Percentiles rank a stretch among this genome's conserved stretches.
Conservation (phyloP, 2,888 invertebrate genomes). For the Drosophila rellima region DNA sequence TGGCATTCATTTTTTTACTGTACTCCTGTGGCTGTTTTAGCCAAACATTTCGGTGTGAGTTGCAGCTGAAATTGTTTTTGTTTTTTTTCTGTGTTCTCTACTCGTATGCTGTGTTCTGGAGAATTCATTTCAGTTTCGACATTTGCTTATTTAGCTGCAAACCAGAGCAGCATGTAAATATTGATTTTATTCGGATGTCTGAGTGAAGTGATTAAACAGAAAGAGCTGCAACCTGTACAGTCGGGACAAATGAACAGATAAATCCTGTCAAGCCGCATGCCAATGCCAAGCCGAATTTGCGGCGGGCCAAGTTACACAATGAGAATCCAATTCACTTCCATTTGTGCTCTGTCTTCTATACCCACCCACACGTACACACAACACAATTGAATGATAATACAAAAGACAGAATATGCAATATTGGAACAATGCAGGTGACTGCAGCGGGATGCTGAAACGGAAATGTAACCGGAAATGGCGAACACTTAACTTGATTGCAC, state of each 20-base stretch:
- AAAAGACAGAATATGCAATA: slow-evolving; percentile 41
- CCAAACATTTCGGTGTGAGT: slow-evolving; percentile 41
- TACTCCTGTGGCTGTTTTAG: slow-evolving; percentile 33
- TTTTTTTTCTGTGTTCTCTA: background rate
- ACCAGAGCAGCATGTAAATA: slow-evolving; percentile 56
- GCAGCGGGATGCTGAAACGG: slow-evolving; percentile 21
- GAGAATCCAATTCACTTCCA: slow-evolving; percentile 72
- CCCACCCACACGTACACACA: slow-evolving; percentile 10
- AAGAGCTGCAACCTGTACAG: slow-evolving; percentile 1
- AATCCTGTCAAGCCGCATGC: slow-evolving; percentile 25
- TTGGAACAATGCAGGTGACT: slow-evolving; percentile 50
- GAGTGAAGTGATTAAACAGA: slow-evolving; percentile 30
- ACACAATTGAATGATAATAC: slow-evolving; percentile 40
- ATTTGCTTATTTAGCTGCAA: slow-evolving; percentile 66
- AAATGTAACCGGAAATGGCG: slow-evolving; percentile 40
- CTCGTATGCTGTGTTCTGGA: slow-evolving; percentile 3
- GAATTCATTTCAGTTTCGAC: slow-evolving; percentile 50
- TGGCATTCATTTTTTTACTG: slow-evolving; percentile 24
- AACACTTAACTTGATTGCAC: slow-evolving; percentile 75
- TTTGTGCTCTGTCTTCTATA: slow-evolving; percentile 50
- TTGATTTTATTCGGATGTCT: slow-evolving; percentile 61
- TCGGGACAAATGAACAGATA: slow-evolving; percentile 38
- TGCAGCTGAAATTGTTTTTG: slow-evolving; percentile 25
- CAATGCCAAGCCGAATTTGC: slow-evolving; percentile 51
- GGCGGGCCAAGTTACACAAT: slow-evolving; percentile 54